Evolutionary conservation across 2,113 vertebrate species (phyloP), one percentile per base, ranked within the genome.

Genomic region (Thermophis baileyi): DNA sequence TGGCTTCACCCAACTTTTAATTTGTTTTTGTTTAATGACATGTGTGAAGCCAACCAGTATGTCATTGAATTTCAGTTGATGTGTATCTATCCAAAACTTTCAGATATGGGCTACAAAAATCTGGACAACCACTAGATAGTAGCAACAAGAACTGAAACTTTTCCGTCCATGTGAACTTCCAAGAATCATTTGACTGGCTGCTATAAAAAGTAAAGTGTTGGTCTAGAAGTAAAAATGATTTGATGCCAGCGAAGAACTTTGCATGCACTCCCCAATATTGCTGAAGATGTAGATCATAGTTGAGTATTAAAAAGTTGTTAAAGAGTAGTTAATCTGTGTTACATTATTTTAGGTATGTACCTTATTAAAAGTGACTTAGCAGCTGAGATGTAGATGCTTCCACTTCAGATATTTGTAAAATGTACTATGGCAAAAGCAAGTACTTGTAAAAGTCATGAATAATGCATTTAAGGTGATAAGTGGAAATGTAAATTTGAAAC

Each of bases 401-500:
- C 53, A 50, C 18, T 87, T 47, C 46, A 20, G 24, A 63, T 87
- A 14, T 91, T 87, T 91, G 25, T 63, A 60, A 35, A 50, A 24
- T 87, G n/a, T 20, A 35, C 44, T 44, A 50, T n/a, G 44, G 54
- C 18, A 85, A 16, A 91, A 3, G 57, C n/a, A 8, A 60, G 93
- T 53, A 90, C 91, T 91, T 93, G 40, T 88, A 50, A 88, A 91
- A 93, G n/a, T 88, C 92, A 87, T 20, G 89, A 94, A 92, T 81
- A 91, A 92, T 93, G 93, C 53, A 54, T 81, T 91, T 40, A 92
- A 94, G 95, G 92, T 0, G 1, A n/a, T 74, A 88, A 94, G 91
- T 93, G 91, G 90, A 93, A 91, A 93, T 94, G 93, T 90, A 94
- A 94, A 95, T 94, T 88, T 88, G 4, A 93, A 91, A 92, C 50